Evolutionary conservation across 1,140 invertebrate species (phyloP), one percentile per base, ranked within the genome.

Genomic region (Pseudobourletiella spinata): DNA sequence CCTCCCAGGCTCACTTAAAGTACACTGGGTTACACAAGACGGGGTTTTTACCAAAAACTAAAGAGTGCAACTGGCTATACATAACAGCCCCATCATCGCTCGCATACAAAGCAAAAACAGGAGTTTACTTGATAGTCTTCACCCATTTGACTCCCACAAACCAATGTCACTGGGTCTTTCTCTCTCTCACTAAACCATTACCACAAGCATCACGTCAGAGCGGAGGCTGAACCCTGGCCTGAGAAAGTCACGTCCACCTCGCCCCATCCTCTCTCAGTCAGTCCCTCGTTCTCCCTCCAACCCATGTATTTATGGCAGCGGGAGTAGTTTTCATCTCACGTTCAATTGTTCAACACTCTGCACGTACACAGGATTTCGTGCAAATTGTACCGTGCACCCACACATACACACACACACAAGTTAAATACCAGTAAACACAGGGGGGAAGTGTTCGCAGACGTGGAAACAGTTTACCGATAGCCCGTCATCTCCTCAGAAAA

Each of bases 21-120:
- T n/a, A n/a, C n/a, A n/a, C n/a, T n/a, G n/a, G n/a, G n/a, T n/a
- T n/a, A n/a, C n/a, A n/a, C n/a, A n/a, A n/a, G n/a, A n/a, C n/a
- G n/a, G n/a, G n/a, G n/a, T n/a, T n/a, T n/a, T n/a, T n/a, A n/a
- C n/a, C n/a, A n/a, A n/a, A n/a, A n/a, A n/a, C n/a, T n/a, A n/a
- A n/a, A n/a, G n/a, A n/a, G n/a, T n/a, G n/a, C n/a, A n/a, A n/a
- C n/a, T n/a, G n/a, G 26, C 8, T 3, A 14, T 25, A 28, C 20
- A 54, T 25, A 14, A 54, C 55, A 20, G 18, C 30, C 15, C 8
- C 30, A 39, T 14, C 55, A 39, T 39, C 55, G 55, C 43, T 29
- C 29, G 59, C 46, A 54, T 61, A 61, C 50, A 61, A 61, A 61
- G 43, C 28, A 51, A 22, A 51, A 51, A n/a, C n/a, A n/a, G n/a